Evolutionary conservation across 2,888 invertebrate genomes (phyloP).

Genomic region (Hyalella azteca): DNA sequence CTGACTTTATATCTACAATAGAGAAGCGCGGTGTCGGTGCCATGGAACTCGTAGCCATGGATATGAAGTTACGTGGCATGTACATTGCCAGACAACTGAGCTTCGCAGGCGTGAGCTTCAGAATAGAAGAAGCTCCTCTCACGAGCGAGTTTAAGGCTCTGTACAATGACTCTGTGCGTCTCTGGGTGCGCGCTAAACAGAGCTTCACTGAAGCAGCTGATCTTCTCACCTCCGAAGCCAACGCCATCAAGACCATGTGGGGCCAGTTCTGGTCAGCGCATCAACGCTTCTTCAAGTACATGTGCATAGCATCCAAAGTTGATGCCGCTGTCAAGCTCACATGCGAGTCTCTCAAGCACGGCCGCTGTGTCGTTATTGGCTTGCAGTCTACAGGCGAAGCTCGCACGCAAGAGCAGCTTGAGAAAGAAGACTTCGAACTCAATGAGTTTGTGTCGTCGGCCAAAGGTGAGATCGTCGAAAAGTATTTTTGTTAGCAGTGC

Average conservation of each 20-base stretch:
- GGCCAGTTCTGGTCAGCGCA: conserved; percentile 99
- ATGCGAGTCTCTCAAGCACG: conserved; percentile 85
- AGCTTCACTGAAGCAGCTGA: conserved; percentile 95
- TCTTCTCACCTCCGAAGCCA: conserved; percentile 89
- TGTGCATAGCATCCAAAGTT: conserved; percentile 86
- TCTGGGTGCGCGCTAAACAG: conserved; percentile 98
- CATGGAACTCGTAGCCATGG: conserved; percentile 99
- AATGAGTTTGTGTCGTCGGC: conserved; percentile 97
- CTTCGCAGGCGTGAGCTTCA: conserved; percentile 96
- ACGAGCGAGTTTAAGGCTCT: conserved; percentile 83
- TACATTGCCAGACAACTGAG: conserved; percentile 98
- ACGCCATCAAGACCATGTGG: conserved; percentile 98
- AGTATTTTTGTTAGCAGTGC: too few species aligned
- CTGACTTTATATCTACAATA: conserved; percentile 94
- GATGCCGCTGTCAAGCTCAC: conserved; percentile 57
- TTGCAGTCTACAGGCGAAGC: conserved; percentile 99
- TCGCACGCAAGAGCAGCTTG: conserved; percentile 92
- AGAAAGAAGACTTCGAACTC: conserved; percentile 94
- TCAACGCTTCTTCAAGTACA: conserved; percentile 97
- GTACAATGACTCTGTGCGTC: conserved; percentile 89
- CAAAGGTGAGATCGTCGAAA: conserved; percentile 69
- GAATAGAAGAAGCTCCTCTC: conserved; percentile 94
- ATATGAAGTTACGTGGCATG: conserved; percentile 98
- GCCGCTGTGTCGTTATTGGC: conserved; percentile 98
- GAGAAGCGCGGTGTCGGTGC: conserved; percentile 96